Evolutionary conservation across 2,888 invertebrate species (phyloP).

Genomic region (Drosophila niveifrons): DNA sequence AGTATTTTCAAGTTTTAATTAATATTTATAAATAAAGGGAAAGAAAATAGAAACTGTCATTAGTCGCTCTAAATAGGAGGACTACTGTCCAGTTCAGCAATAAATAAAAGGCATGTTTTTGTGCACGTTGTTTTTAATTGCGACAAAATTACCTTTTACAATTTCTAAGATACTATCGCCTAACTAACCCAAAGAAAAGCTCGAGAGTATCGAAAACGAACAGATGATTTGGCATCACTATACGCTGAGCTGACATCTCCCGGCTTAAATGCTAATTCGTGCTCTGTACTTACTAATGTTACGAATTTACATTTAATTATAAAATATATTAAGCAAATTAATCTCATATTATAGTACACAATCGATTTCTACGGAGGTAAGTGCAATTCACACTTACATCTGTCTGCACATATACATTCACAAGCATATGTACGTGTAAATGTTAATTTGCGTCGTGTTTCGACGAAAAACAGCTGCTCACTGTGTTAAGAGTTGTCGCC

Average conservation of each 20-base stretch:
- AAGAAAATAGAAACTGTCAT: too few relatives aligned
- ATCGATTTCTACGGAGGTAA: conserved; percentile 29
- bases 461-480: conserved; percentile 45
- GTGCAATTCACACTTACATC: neutral
- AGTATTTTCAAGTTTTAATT: too few relatives aligned
- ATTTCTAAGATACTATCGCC: too few relatives aligned
- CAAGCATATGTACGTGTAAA: neutral
- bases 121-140: too few relatives aligned
- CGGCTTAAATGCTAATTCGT: conserved; percentile 48
- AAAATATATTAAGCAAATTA: conserved; percentile 1
- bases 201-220: neutral
- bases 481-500: conserved; percentile 43
- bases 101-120: too few relatives aligned
- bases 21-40: too few relatives aligned
- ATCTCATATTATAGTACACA: conserved; percentile 1
- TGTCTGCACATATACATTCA: neutral
- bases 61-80: too few relatives aligned
- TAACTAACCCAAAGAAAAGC: neutral
- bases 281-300: neutral
- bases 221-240: neutral
- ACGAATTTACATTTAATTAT: neutral
- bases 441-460: conserved; percentile 22
- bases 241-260: conserved; percentile 15
- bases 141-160: too few relatives aligned
- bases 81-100: too few relatives aligned